phyloP scores from a whole-genome alignment of 1,140 invertebrate species.

The Drosophila athabasca region DNA sequence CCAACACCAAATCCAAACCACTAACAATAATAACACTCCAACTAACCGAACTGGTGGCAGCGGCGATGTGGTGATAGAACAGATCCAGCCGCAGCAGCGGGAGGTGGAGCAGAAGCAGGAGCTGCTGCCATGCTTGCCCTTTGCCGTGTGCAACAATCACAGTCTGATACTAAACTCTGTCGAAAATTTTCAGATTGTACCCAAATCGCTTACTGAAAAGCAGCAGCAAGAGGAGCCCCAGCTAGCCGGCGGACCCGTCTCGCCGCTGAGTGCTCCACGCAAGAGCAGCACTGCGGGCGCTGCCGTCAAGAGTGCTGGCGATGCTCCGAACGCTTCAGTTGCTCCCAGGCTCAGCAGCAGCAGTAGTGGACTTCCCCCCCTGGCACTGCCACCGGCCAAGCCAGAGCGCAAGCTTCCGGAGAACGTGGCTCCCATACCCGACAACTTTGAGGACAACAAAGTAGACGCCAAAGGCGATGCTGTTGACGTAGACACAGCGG shows the following conservation, averaged over 20 bases:
- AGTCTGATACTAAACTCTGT: conserved; percentile 83
- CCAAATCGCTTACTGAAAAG: conserved; percentile 55
- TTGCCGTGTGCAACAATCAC: conserved; percentile 61
- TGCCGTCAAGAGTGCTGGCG: conserved; percentile 20
- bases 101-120: conserved; percentile 13
- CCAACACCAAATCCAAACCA: conserved; percentile 27
- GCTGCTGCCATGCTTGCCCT: conserved; percentile 32
- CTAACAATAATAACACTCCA: conserved; percentile 29
- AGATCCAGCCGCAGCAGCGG: conserved; percentile 10
- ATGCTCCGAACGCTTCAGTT: conserved; percentile 48
- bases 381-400: conserved; percentile 69
- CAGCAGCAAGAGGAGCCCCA: conserved; percentile 56
- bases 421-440: conserved; percentile 80
- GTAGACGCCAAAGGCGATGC: conserved; percentile 51
- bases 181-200: conserved; percentile 84
- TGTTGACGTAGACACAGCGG: conserved; percentile 58
- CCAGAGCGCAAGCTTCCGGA: conserved; percentile 74
- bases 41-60: conserved; percentile 45
- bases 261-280: conserved; percentile 65
- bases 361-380: conserved; percentile 63
- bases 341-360: conserved; percentile 50
- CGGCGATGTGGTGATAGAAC: conserved; percentile 19
- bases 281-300: conserved; percentile 52
- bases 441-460: conserved; percentile 68
- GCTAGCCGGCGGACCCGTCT: conserved; percentile 46